These are phyloP conservation scores for Bombus superbus DNA, from an alignment of 1,140 invertebrate genomes.

Conservation along the genomic window DNA sequence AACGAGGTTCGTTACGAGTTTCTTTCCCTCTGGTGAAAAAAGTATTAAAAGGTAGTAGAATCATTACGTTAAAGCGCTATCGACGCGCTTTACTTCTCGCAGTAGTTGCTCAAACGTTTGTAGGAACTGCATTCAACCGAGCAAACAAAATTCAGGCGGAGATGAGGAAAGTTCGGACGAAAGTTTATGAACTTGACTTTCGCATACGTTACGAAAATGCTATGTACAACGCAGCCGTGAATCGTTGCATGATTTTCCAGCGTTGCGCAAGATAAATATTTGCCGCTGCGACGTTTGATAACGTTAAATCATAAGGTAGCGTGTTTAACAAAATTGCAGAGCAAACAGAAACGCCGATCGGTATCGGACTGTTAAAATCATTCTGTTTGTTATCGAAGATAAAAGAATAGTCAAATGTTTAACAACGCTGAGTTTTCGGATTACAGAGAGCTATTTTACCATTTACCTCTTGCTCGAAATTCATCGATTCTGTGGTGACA, in stretches of 20 bases:
- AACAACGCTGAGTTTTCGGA: background rate
- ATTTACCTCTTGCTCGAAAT: too few species aligned
- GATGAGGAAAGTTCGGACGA: slow-evolving; percentile 41
- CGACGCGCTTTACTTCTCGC: background rate
- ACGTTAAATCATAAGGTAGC: background rate
- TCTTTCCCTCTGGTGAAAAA: background rate
- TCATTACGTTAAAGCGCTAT: background rate
- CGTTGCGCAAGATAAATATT: slow-evolving; percentile 6
- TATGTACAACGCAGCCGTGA: background rate
- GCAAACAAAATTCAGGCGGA: slow-evolving; percentile 13
- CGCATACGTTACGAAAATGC: slow-evolving; percentile 13
- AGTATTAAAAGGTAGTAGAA: background rate
- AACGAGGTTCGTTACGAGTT: background rate
- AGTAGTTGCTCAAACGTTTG: background rate
- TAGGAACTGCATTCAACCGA: slow-evolving; percentile 2
- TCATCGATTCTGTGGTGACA: too few species aligned
- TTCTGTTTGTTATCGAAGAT: background rate
- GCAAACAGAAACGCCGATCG: background rate
- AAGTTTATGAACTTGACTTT: slow-evolving; percentile 27
- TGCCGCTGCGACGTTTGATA: background rate
- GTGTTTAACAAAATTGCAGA: background rate
- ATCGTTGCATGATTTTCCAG: slow-evolving; percentile 17
- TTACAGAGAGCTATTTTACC: too few species aligned
- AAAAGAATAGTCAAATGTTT: background rate
- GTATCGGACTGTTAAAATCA: background rate